Base-by-base conservation (phyloP, 2,888 invertebrate species). In the Dascillus cervinus region DNA sequence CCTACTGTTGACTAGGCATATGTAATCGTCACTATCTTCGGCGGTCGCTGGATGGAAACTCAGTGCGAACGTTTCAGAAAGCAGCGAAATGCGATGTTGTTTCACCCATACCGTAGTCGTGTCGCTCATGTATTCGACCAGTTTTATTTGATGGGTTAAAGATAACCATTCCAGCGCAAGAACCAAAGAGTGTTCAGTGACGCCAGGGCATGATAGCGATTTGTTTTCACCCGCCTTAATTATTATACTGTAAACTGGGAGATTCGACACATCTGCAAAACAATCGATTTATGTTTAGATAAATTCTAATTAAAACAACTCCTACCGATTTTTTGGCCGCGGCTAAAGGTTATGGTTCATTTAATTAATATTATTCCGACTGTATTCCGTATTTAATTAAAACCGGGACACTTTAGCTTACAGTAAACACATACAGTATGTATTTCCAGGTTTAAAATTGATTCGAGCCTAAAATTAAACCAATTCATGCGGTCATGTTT, bases 1-100 rank as follows among this genome's bases (percentile, higher is more conserved):
- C 24, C 79, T 69, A 57, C 73, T 76, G 64, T 81, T 81, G 50
- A 79, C 77, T 45, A 79, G 66, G 51, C 80, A 81, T 47, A 73
- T 70, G 56, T 81, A 81, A 52, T 77, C 75, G 22, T 75, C 77
- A 44, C 73, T 76, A 60, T 80, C 80, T 36, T 69, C 65, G 22
- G 77, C 74, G 42, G 67, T 58, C 4, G 77, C 75, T 26, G 79
- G 79, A 50, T 71, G 70, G 53, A 80, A 75, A 44, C 71, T 70
- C 42, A 81, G 65, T 12, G 73, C 73, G 53, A 75, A 79, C 48
- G 72, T 72, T 49, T 74, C 73, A 46, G 72, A 65, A 36, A 72
- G 62, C 34, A 79, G 66, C 40, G 74, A 71, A 44, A 79, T 70
- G 53, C 73, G 65, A 49, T 69, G 62, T 26, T 62, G 67, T 52